phyloP scores from a whole-genome alignment of 2,797 vertebrate genomes.

The Chiloscyllium punctatum region DNA sequence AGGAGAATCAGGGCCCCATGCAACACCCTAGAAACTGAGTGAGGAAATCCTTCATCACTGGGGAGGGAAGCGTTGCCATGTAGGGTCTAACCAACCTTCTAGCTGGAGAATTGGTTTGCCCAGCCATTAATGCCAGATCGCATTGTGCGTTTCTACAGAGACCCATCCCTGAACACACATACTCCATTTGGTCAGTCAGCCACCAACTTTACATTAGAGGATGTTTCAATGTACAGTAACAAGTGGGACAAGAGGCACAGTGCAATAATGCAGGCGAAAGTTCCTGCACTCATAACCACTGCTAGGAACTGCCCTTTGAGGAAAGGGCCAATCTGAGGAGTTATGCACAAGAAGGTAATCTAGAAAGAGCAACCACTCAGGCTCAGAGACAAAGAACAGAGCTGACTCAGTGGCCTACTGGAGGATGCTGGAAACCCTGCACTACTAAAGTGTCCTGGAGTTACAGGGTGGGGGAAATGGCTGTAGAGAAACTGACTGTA shows the following conservation, averaged over 20 bases:
- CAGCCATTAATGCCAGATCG: background rate
- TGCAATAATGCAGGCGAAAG: too few species aligned
- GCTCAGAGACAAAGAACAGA: background rate
- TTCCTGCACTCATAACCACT: background rate
- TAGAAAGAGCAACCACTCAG: background rate
- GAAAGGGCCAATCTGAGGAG: background rate
- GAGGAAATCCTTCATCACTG: too few species aligned
- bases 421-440: background rate
- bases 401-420: background rate
- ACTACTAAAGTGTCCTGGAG: too few species aligned
- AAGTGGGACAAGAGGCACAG: too few species aligned
- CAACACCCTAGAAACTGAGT: background rate
- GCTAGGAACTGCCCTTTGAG: background rate
- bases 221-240: background rate
- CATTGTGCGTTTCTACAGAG: background rate
- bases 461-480: too few species aligned
- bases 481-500: background rate
- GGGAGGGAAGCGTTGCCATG: background rate
- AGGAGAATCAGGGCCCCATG: background rate
- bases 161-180: background rate
- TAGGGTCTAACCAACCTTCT: background rate
- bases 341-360: too few species aligned
- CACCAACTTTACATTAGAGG: background rate
- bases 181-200: background rate
- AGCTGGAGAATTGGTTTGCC: background rate